Conservation (phyloP, 2,797 vertebrate genomes). For the Melopsittacus undulatus region DNA sequence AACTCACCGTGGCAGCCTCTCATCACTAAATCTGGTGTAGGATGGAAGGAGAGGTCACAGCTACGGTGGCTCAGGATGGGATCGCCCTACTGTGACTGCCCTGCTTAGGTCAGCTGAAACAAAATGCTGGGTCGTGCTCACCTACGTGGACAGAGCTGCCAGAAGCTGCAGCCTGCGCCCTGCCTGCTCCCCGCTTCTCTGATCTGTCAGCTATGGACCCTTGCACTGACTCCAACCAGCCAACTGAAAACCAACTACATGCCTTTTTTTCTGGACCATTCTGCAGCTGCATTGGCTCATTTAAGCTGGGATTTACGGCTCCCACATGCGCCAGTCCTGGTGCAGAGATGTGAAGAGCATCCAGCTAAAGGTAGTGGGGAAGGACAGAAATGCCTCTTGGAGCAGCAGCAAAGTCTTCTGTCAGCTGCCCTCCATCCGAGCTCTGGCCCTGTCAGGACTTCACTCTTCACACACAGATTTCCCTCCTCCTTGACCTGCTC, state of each 20-base stretch:
- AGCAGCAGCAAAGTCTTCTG: fast-evolving
- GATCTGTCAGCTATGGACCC: neutral
- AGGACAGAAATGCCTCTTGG: neutral
- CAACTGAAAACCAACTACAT: neutral
- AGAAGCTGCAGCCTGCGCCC: neutral
- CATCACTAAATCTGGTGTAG: neutral
- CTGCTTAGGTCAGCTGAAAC: neutral
- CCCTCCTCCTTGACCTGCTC: neutral
- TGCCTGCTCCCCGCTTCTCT: neutral
- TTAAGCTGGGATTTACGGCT: neutral
- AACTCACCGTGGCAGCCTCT: neutral
- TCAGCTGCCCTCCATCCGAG: neutral
- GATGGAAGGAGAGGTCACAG: neutral
- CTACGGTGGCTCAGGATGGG: neutral
- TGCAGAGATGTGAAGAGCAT: neutral
- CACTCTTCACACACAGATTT: fast-evolving
- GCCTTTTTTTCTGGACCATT: neutral
- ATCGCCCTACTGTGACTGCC: neutral
- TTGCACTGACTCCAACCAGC: neutral
- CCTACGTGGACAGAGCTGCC: neutral
- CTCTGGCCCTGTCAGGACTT: neutral
- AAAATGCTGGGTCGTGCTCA: neutral
- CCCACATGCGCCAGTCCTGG: neutral
- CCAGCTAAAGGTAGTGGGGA: neutral
- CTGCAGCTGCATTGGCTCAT: neutral